Evolutionary conservation across 2,888 invertebrate genomes (phyloP).

Genomic region (Druceiella hillmani): DNA sequence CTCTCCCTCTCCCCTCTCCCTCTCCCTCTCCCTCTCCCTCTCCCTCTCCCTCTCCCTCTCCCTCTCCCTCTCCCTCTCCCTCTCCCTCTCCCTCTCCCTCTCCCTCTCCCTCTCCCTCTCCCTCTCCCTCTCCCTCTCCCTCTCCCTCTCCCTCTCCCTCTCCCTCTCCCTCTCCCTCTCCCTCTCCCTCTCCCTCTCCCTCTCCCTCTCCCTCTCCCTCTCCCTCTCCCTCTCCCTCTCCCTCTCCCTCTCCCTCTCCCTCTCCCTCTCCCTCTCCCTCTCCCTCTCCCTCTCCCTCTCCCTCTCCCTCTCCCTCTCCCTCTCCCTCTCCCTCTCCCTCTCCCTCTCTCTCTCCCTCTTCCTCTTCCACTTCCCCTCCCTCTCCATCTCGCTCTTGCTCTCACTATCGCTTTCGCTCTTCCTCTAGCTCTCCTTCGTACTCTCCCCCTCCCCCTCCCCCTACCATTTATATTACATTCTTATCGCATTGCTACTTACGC

Average conservation of each 20-base stretch:
- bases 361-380: neutral
- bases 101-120: no score
- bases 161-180: no score
- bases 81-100: no score
- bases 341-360: neutral
- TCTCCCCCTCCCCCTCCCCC: slow-evolving; percentile 2
- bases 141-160: no score
- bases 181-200: no score
- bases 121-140: no score
- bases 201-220: no score
- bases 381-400: neutral
- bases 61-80: no score
- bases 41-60: no score
- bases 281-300: neutral
- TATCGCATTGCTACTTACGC: neutral
- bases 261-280: no score
- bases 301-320: neutral
- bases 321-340: neutral
- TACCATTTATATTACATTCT: neutral
- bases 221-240: neutral
- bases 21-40: no score
- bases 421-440: slow-evolving; percentile 1
- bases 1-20: no score
- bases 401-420: neutral
- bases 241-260: neutral